Evolutionary conservation across 2,113 vertebrate species (phyloP).

Genomic region (Vireo altiloquus): DNA sequence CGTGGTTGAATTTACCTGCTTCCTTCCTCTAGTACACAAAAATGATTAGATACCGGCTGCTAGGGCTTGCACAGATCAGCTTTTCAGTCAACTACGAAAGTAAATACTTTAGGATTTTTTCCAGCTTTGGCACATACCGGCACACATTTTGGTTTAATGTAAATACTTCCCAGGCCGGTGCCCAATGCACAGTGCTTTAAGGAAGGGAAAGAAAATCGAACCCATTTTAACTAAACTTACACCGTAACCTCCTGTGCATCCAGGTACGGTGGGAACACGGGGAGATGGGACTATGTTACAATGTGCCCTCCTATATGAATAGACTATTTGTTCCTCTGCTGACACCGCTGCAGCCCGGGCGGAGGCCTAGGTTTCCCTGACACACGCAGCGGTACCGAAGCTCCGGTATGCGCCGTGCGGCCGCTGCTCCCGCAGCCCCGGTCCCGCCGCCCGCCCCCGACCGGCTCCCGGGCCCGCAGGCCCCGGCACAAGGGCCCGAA

Average conservation of each 20-base stretch:
- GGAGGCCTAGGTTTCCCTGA: not conserved
- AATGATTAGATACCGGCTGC: not conserved
- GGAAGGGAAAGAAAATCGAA: not conserved
- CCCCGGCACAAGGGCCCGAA: not conserved
- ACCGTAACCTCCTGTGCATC: not conserved
- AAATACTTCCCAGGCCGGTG: not conserved
- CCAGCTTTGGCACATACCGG: accelerated
- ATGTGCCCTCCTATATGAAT: accelerated
- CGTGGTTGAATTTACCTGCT: not conserved
- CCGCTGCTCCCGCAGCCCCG: not conserved
- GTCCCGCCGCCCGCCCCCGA: not conserved
- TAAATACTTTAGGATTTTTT: not conserved
- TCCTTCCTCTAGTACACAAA: not conserved
- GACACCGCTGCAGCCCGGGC: not conserved
- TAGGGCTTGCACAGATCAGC: not conserved
- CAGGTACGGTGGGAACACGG: accelerated
- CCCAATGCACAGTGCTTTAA: too few relatives aligned
- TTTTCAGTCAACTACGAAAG: not conserved
- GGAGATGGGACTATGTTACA: accelerated
- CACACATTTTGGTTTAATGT: not conserved
- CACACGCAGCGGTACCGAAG: accelerated
- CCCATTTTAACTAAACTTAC: not conserved
- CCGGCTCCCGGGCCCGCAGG: not conserved
- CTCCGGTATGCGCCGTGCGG: not conserved
- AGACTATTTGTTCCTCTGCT: accelerated